phyloP scores from a whole-genome alignment of 2,113 vertebrate species.

The Rhinichthys klamathensis region DNA sequence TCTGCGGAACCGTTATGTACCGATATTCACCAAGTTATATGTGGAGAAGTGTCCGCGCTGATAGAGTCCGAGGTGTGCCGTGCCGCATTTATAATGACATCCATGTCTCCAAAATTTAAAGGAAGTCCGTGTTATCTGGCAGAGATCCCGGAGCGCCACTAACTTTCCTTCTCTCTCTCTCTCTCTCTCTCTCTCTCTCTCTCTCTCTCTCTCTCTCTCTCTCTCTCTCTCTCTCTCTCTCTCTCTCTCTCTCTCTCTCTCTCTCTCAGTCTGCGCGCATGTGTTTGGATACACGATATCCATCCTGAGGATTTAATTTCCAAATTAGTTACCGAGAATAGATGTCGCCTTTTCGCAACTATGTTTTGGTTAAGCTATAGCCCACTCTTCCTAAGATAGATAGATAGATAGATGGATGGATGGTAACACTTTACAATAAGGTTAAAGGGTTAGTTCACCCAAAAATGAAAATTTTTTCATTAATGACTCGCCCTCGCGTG shows the following conservation, averaged over 20 bases:
- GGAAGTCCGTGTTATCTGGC: constrained; percentile 36
- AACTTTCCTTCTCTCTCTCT: background rate
- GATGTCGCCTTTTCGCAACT: background rate
- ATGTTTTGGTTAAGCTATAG: background rate
- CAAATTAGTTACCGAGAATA: background rate
- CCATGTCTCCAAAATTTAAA: background rate
- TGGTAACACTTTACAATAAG: no score
- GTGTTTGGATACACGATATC: background rate
- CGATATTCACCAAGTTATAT: background rate
- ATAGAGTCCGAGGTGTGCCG: background rate
- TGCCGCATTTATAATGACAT: constrained; percentile 61
- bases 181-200: background rate
- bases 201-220: background rate
- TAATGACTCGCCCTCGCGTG: no score
- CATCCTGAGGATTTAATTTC: background rate
- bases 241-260: background rate
- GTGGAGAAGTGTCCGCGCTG: background rate
- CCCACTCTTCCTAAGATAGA: background rate
- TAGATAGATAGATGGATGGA: background rate
- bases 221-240: background rate
- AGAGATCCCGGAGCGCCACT: background rate
- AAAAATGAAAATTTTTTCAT: no score
- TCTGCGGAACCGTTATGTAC: background rate
- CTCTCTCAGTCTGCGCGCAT: background rate
- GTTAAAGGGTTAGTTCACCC: no score